Percentiles rank a stretch among this genome's conserved stretches.
These are phyloP conservation scores for Patiria miniata DNA, from an alignment of 35 echinoderm and acorn worm genomes.

Conservation along the genomic window DNA sequence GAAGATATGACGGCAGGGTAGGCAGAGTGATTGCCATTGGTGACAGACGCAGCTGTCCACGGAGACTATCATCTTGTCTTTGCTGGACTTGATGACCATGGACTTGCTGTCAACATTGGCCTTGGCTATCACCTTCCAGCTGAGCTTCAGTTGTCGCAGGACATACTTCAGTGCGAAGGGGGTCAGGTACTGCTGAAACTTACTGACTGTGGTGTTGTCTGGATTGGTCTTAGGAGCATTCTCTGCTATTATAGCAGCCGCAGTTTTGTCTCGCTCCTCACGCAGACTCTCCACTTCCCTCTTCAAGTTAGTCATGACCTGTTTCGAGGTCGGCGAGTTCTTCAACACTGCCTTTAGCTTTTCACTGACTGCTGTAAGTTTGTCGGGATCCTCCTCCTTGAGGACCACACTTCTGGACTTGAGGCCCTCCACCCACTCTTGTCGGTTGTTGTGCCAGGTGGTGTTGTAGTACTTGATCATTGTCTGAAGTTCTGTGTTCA, in stretches of 20 bases:
- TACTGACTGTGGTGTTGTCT: background rate
- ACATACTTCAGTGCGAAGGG: background rate
- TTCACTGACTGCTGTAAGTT: background rate
- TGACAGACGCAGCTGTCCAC: background rate
- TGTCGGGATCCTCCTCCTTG: background rate
- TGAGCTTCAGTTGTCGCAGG: background rate
- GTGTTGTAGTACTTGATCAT: background rate
- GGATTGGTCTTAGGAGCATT: background rate
- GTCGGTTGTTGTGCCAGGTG: background rate
- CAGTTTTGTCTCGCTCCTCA: background rate
- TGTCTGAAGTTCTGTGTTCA: background rate
- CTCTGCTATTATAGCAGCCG: background rate
- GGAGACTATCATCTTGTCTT: background rate
- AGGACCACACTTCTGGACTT: background rate
- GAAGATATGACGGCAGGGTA: conserved; percentile 8
- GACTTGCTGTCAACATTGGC: background rate
- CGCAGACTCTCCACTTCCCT: background rate
- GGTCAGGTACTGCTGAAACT: background rate
- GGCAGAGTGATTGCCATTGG: background rate
- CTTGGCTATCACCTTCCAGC: background rate
- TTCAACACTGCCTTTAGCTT: background rate
- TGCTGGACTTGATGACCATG: background rate
- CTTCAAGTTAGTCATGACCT: background rate
- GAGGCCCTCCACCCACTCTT: conserved; percentile 3
- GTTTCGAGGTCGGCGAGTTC: background rate